Evolutionary conservation across 2,113 vertebrate species (phyloP), one percentile per base, ranked within the genome.

Genomic region (Urocolius indicus): DNA sequence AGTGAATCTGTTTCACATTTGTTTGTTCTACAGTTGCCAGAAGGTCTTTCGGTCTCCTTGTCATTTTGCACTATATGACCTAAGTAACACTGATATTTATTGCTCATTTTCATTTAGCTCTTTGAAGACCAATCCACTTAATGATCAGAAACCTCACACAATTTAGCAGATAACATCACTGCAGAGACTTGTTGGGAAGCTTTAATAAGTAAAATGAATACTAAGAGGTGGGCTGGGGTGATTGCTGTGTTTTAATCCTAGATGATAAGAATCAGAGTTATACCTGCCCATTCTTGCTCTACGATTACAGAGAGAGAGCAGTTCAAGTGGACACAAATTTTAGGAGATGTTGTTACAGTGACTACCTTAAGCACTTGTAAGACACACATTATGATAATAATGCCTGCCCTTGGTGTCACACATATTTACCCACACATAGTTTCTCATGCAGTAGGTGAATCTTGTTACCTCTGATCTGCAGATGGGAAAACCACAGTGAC

Each of bases 71-170:
- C 95, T 94, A 49, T 73, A 87, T 96, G 96, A 97, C 95, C 96
- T 97, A 96, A 95, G 96, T 96, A 96, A 90, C 95, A 93, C 93
- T 94, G 95, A 97, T 97, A 97, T 96, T 97, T 97, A 96, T 96
- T 95, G 95, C 95, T 87, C 92, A 95, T 97, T 97, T 97, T 97
- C 96, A 97, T 97, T 96, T 96, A 96, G 95, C 96, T 94, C 97
- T 97, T 96, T 69, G 76, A 97, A 97, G 96, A 90, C 96, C 90
- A 85, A 97, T 97, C 97, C 97, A 93, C 95, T 93, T 98, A 97
- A 98, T 88, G 97, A 98, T 97, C 97, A 97, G 97, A 97, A 96
- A 96, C 94, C 94, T 97, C 95, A 97, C 95, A 94, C 96, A 97
- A 97, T 97, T 95, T 96, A 36, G 36, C 74, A 97, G 97, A 98